Evolutionary conservation across 1,140 invertebrate species (phyloP), one percentile per base, ranked within the genome.

Genomic region (Drosophila equinoxialis): DNA sequence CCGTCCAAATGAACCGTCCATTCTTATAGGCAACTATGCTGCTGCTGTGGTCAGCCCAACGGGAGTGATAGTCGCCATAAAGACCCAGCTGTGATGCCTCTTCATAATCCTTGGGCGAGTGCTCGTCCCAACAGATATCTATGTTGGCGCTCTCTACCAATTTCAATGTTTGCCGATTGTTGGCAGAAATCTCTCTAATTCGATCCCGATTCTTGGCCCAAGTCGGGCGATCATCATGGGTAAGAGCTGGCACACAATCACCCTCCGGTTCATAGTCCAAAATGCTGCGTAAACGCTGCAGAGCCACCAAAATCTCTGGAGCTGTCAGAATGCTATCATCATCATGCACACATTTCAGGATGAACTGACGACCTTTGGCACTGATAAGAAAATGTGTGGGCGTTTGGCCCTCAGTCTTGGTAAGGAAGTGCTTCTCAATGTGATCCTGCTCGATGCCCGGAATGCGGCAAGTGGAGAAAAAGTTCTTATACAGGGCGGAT

Each of bases 401-500:
- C 8, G 91, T 90, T 1, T 59, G 39, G 0, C 85, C 82, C 63
- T 80, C 79, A 7, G 61, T 71, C 68, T 89, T 79, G 54, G 91
- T 87, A 1, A 79, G 91, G 45, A 93, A 93, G 55, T 92, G 79
- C 23, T 68, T 87, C 39, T 92, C 79, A 35, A 93, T 82, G 17
- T 80, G 92, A 93, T 94, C 94, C 73, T 93, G 93, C 78, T 95
- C 93, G 57, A 94, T 86, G n/a, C 95, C 95, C 5, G 95, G 96
- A 48, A 95, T 91, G 20, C 96, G 92, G 10, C 93, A 94, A 3
- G 95, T 95, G 68, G 96, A 95, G 86, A 95, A 96, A 54, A 95
- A 93, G 17, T 94, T 89, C 77, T 95, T 94, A 89, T 95, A 96
- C 79, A 96, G 94, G 0, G 74, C 76, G 33, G 92, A 92, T 8